A percentile compares a stretch with the other conserved stretches of the same genome.
phyloP scores from a whole-genome alignment of 2,888 invertebrate genomes.

The Cosmorhoe ocellata region DNA sequence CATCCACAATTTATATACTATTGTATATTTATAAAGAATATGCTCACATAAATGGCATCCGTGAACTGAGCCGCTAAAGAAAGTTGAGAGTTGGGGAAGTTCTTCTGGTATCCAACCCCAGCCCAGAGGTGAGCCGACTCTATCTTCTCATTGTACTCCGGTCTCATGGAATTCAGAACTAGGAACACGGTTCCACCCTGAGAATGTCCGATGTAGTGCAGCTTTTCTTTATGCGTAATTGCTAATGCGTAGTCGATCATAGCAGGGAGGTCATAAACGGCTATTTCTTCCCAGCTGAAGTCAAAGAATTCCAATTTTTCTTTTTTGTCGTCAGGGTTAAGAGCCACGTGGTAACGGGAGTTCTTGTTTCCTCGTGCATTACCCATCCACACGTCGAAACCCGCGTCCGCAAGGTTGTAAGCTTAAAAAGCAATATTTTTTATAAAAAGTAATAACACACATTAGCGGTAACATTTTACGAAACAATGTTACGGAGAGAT shows the following conservation, averaged over 20 bases:
- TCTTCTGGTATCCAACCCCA: slow-evolving; percentile 55
- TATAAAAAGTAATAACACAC: too few species aligned
- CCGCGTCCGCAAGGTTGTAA: slow-evolving; percentile 85
- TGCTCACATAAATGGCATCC: slow-evolving; percentile 60
- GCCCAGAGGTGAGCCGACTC: slow-evolving; percentile 61
- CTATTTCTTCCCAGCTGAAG: slow-evolving; percentile 68
- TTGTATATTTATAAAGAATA: background rate
- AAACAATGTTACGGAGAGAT: too few species aligned
- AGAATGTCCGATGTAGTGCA: slow-evolving; percentile 72
- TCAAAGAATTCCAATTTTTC: slow-evolving; percentile 58
- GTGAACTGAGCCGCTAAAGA: slow-evolving; percentile 34
- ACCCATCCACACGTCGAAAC: slow-evolving; percentile 91
- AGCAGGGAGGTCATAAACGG: slow-evolving; percentile 55
- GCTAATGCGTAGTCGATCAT: slow-evolving; percentile 63
- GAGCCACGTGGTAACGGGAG: slow-evolving; percentile 80
- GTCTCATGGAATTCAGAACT: slow-evolving; percentile 51
- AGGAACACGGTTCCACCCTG: slow-evolving; percentile 67
- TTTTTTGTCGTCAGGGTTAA: slow-evolving; percentile 50
- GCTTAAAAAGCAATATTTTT: slow-evolving; percentile 72
- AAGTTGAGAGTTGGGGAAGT: slow-evolving; percentile 49
- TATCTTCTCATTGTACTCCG: slow-evolving; percentile 62
- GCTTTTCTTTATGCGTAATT: slow-evolving; percentile 44
- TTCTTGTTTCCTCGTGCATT: slow-evolving; percentile 91
- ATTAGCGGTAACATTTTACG: too few species aligned
- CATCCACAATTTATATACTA: too few species aligned